Evolutionary conservation across 2,797 vertebrate species (phyloP).

Genomic region (Sebastes matsubarae): DNA sequence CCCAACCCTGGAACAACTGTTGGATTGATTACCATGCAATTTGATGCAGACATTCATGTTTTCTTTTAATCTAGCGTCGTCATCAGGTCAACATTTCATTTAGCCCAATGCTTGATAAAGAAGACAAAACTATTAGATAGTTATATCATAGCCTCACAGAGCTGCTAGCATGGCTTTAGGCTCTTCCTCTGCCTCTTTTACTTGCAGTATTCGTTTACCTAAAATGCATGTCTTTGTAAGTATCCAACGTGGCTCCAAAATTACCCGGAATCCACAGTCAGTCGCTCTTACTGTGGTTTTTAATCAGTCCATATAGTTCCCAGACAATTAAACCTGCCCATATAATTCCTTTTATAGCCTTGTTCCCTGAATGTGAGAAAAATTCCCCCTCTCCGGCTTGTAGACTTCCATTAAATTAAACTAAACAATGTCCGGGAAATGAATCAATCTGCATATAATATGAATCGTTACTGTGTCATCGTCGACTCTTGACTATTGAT

Average conservation of each 20-base stretch:
- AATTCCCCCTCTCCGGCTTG: slow-evolving; percentile 11
- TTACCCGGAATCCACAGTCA: slow-evolving; percentile 31
- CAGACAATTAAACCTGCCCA: slow-evolving; percentile 53
- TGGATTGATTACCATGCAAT: too few relatives aligned
- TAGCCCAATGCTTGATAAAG: neutral
- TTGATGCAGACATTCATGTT: neutral
- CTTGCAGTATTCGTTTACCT: neutral
- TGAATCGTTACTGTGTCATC: slow-evolving; percentile 65
- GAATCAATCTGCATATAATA: slow-evolving; percentile 75
- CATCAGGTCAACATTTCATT: neutral
- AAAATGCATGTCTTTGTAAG: slow-evolving; percentile 20
- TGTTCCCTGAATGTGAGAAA: slow-evolving; percentile 40
- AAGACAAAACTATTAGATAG: neutral
- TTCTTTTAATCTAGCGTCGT: neutral
- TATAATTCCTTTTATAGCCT: slow-evolving; percentile 59
- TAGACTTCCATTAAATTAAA: slow-evolving; percentile 59
- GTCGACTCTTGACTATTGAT: slow-evolving; percentile 70
- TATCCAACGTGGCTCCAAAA: slow-evolving; percentile 24
- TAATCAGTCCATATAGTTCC: slow-evolving; percentile 65
- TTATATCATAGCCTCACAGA: neutral
- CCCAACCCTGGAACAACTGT: too few relatives aligned
- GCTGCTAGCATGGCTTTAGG: neutral
- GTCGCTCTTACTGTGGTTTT: slow-evolving; percentile 43
- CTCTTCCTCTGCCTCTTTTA: neutral
- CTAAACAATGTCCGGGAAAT: slow-evolving; percentile 59